Evolutionary conservation across 1,140 invertebrate species (phyloP).

Genomic region (Nephila pilipes): DNA sequence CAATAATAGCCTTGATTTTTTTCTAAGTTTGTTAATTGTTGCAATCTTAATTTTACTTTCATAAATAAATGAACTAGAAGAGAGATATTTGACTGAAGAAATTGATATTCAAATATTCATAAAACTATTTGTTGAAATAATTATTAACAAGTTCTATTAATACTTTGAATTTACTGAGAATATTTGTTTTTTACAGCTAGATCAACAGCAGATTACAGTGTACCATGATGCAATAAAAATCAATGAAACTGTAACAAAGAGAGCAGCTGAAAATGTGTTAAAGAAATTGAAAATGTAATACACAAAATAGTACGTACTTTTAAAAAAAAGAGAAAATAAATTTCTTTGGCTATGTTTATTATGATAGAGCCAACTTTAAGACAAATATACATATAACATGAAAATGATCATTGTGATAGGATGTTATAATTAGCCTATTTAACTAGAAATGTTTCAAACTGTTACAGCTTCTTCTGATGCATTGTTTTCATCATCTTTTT

Average conservation of each 20-base stretch:
- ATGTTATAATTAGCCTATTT: not conserved
- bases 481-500: slow-evolving; percentile 63
- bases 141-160: not conserved
- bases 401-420: slow-evolving; percentile 29
- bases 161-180: not conserved
- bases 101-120: not conserved
- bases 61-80: too few relatives aligned
- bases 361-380: slow-evolving; percentile 29
- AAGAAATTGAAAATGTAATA: slow-evolving; percentile 39
- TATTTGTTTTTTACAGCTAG: slow-evolving; percentile 25
- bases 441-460: slow-evolving; percentile 41
- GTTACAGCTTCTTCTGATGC: slow-evolving; percentile 3
- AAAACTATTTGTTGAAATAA: not conserved
- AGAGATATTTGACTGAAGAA: too few relatives aligned
- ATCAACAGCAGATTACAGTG: not conserved
- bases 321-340: too few relatives aligned
- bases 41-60: too few relatives aligned
- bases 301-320: too few relatives aligned
- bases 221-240: slow-evolving; percentile 45
- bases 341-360: slow-evolving; percentile 15
- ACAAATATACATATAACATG: slow-evolving; percentile 62
- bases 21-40: too few relatives aligned
- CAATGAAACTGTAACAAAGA: slow-evolving; percentile 67
- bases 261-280: slow-evolving; percentile 66
- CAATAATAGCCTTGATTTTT: too few relatives aligned